These are phyloP conservation scores for Thaumatotibia leucotreta DNA, from an alignment of 1,140 invertebrate genomes.

Conservation along the genomic window DNA sequence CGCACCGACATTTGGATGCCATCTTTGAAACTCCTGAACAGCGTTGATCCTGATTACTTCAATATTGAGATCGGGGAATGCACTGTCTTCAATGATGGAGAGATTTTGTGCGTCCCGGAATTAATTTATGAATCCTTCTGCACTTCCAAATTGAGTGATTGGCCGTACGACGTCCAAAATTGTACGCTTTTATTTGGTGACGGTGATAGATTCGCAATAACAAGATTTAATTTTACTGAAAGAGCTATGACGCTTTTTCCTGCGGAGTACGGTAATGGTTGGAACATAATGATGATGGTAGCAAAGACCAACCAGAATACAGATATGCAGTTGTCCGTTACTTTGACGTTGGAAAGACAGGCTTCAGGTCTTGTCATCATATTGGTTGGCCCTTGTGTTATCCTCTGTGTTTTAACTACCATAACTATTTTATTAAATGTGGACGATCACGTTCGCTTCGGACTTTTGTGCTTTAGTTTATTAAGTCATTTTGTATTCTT, in stretches of 20 bases:
- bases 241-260: background rate
- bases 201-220: background rate
- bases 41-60: background rate
- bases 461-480: background rate
- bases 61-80: conserved; percentile 5
- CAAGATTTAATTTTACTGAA: background rate
- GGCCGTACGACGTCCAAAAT: conserved; percentile 23
- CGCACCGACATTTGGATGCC: conserved; percentile 18
- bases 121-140: conserved; percentile 13
- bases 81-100: background rate
- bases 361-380: background rate
- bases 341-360: background rate
- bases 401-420: background rate
- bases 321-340: background rate
- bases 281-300: background rate
- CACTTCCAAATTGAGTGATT: conserved; percentile 15
- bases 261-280: background rate
- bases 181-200: conserved; percentile 17
- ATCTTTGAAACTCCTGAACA: conserved; percentile 7
- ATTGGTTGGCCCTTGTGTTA: background rate
- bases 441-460: background rate
- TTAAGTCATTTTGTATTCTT: background rate
- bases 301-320: background rate
- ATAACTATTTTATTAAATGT: background rate
- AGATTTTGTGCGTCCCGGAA: conserved; percentile 3